Percentiles rank a stretch among this genome's conserved stretches.
phyloP scores from a whole-genome alignment of 2,113 vertebrate species.

The Eurystomus gularis region DNA sequence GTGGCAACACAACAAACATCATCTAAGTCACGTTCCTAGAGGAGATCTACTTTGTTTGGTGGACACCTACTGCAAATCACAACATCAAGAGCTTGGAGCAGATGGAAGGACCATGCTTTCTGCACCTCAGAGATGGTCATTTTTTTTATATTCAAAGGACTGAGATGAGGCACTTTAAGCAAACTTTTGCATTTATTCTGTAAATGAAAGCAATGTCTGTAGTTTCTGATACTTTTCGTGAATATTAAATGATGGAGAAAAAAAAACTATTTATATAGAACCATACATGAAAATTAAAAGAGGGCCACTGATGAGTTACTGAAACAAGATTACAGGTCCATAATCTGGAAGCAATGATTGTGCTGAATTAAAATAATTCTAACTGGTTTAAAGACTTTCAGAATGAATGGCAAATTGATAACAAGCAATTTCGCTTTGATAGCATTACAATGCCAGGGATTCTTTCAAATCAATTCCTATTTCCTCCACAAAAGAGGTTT shows the following conservation, averaged over 20 bases:
- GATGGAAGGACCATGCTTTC: not conserved
- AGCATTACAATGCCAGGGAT: conserved; percentile 16
- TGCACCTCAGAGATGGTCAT: not conserved
- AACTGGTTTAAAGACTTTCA: conserved; percentile 34
- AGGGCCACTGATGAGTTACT: not conserved
- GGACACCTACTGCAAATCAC: not conserved
- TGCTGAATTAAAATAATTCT: conserved; percentile 39
- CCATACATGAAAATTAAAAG: not conserved
- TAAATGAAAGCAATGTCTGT: not conserved
- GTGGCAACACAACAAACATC: too few species aligned
- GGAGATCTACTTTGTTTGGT: not conserved
- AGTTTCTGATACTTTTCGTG: not conserved
- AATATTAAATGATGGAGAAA: not conserved
- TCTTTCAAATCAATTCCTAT: conserved; percentile 55
- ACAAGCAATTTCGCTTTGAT: conserved; percentile 1
- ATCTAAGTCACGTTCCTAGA: not conserved
- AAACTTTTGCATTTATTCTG: not conserved
- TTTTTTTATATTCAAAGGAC: not conserved
- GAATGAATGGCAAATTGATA: conserved; percentile 54
- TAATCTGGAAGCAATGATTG: not conserved
- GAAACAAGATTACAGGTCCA: not conserved
- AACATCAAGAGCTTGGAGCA: not conserved
- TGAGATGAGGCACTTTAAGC: not conserved
- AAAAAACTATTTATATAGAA: not conserved
- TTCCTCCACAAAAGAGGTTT: conserved; percentile 45